Evolutionary conservation across 1,140 invertebrate species (phyloP), one percentile per base, ranked within the genome.

Genomic region (Nasonia vitripennis): DNA sequence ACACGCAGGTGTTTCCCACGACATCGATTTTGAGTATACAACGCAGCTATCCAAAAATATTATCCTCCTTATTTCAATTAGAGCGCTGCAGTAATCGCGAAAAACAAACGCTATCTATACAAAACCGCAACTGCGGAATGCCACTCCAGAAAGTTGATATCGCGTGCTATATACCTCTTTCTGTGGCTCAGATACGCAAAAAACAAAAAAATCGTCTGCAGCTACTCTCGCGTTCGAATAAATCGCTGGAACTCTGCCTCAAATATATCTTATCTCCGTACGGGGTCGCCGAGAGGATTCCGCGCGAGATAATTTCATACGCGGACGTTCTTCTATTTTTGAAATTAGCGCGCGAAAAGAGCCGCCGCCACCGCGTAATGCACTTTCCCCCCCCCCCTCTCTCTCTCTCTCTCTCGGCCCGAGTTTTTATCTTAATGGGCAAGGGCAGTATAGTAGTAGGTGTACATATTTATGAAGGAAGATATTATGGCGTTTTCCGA

Each of bases 221-320:
- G 27, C 27, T 27, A 27, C 27, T 27, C 27, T 12, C 48, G 48
- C 55, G 20, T 14, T 20, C 55, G 55, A 75, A 75, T 75, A 75
- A 75, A 75, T 75, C 73, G 31, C 37, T 10, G 55, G 17, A 75
- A 74, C 27, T 34, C 71, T 27, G 9, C 41, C 41, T 85, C 78
- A 81, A 85, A 75, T n/a, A n/a, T 75, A 85, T 85, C 84, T 78
- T 80, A 85, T 85, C 55, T 45, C 41, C 71, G 70, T 20, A 62
- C 55, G 48, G 70, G 70, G 70, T 37, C 48, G 23, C 78, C 23
- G 34, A 81, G 73, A 85, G 70, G 6, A 41, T 10, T 51, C 73
- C 80, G 74, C 78, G 48, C 68, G 62, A 67, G 55, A 85, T 45
- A 71, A 74, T 41, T 74, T 74, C 34, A 37, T 70, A 11, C 67